Evolutionary conservation across 2,113 vertebrate genomes (phyloP).

Genomic region (Caracal caracal): DNA sequence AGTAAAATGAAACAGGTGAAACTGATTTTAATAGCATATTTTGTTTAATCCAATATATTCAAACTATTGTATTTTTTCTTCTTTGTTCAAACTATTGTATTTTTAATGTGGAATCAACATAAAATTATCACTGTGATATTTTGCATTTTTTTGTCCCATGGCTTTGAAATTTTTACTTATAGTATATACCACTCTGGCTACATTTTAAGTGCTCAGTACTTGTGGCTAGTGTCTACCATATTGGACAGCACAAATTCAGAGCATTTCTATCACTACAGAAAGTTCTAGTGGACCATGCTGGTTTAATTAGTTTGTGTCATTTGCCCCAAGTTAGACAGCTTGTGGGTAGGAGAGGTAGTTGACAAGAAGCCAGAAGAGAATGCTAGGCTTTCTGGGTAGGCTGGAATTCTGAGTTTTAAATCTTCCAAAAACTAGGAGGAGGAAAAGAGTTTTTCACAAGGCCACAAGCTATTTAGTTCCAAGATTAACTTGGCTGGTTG

Average conservation of each 20-base stretch:
- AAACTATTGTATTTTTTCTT: slow-evolving; percentile 9
- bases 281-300: not conserved
- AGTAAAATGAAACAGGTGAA: slow-evolving; percentile 12
- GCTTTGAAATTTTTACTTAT: slow-evolving; percentile 2
- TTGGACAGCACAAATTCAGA: not conserved
- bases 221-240: not conserved
- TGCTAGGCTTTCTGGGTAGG: not conserved
- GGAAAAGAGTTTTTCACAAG: not conserved
- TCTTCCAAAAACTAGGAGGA: not conserved
- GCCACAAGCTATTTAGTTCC: not conserved
- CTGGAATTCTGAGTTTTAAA: not conserved
- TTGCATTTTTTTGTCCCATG: not conserved
- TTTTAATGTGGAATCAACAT: slow-evolving; percentile 28
- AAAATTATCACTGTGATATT: not conserved
- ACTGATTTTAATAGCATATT: slow-evolving; percentile 39
- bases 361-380: slow-evolving; percentile 47
- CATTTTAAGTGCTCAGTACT: not conserved
- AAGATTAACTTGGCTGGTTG: not conserved
- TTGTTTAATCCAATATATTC: slow-evolving; percentile 19
- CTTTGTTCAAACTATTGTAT: not conserved
- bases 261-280: not conserved
- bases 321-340: not conserved
- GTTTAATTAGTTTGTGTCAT: not conserved
- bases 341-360: not conserved
- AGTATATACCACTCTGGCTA: not conserved